phyloP scores from a whole-genome alignment of 2,113 vertebrate genomes.

The Scophthalmus maximus region DNA sequence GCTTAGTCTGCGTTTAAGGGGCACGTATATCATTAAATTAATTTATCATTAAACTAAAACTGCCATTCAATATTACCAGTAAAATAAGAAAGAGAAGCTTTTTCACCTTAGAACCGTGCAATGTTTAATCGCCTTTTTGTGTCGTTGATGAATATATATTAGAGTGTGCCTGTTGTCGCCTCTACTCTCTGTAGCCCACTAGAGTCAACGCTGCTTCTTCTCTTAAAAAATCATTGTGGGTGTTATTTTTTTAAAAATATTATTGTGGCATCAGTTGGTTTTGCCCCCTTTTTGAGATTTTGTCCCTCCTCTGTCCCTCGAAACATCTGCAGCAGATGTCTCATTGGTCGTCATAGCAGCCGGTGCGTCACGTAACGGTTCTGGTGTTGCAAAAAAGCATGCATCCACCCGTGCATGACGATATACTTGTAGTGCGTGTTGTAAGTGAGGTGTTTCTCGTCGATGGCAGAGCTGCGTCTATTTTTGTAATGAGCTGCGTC shows the following conservation, averaged over 20 bases:
- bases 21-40: constrained; percentile 17
- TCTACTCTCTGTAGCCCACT: constrained; percentile 27
- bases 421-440: constrained; percentile 61
- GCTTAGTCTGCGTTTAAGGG: constrained; percentile 1
- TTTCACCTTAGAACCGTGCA: constrained; percentile 9
- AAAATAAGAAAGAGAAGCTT: constrained; percentile 18
- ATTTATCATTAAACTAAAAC: constrained; percentile 44
- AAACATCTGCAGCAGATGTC: constrained; percentile 31
- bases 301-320: constrained; percentile 13
- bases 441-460: constrained; percentile 52
- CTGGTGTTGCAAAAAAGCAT: constrained; percentile 51
- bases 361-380: constrained; percentile 40
- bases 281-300: constrained; percentile 37
- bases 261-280: constrained; percentile 46
- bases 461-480: constrained; percentile 56
- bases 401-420: constrained; percentile 62
- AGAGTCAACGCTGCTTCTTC: constrained; percentile 36
- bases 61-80: constrained; percentile 14
- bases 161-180: constrained; percentile 29
- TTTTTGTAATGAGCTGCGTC: constrained; percentile 53
- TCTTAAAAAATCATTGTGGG: constrained; percentile 22
- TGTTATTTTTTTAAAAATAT: not conserved
- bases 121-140: constrained; percentile 21
- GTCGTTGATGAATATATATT: constrained; percentile 25
- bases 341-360: constrained; percentile 31